Percentiles rank a stretch among this genome's conserved stretches.
phyloP scores from a whole-genome alignment of 2,797 vertebrate species.

The Chaetophractus vellerosus region DNA sequence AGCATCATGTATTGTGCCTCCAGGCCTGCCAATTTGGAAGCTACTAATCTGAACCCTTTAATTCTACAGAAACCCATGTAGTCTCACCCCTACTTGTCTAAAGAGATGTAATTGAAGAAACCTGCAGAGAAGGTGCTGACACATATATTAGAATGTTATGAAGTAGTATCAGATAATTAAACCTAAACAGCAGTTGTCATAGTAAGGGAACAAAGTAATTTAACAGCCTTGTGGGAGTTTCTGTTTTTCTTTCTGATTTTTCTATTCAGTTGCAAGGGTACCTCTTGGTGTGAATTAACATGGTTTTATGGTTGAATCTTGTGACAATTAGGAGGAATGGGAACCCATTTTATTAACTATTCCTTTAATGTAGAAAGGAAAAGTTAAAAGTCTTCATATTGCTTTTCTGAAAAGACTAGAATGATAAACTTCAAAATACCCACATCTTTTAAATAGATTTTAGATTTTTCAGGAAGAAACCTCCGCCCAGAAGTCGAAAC shows the following conservation, averaged over 20 bases:
- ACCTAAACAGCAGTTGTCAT: conserved; percentile 75
- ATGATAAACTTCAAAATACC: conserved; percentile 21
- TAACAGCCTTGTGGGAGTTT: conserved; percentile 71
- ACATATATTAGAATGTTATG: conserved; percentile 63
- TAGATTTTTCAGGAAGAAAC: conserved; percentile 37
- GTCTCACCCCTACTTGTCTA: conserved; percentile 35
- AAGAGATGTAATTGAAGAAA: conserved; percentile 73
- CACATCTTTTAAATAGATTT: conserved; percentile 32
- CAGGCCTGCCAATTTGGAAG: conserved; percentile 76
- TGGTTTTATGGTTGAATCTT: conserved; percentile 55
- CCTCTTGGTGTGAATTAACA: conserved; percentile 55
- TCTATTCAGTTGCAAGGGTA: conserved; percentile 40
- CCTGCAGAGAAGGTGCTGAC: conserved; percentile 69
- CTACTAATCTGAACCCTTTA: conserved; percentile 71
- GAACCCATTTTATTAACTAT: conserved; percentile 53
- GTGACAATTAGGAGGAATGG: background rate
- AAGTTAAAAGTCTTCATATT: conserved; percentile 1
- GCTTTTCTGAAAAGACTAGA: conserved; percentile 15
- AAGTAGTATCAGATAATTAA: conserved; percentile 76
- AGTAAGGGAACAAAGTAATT: conserved; percentile 69
- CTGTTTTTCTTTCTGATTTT: conserved; percentile 72
- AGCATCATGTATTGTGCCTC: background rate
- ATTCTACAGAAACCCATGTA: conserved; percentile 73
- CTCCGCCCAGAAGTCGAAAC: background rate
- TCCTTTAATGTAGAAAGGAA: conserved; percentile 44